Conservation (phyloP, 2,797 vertebrate genomes). For the Percopsis omiscomaycus region DNA sequence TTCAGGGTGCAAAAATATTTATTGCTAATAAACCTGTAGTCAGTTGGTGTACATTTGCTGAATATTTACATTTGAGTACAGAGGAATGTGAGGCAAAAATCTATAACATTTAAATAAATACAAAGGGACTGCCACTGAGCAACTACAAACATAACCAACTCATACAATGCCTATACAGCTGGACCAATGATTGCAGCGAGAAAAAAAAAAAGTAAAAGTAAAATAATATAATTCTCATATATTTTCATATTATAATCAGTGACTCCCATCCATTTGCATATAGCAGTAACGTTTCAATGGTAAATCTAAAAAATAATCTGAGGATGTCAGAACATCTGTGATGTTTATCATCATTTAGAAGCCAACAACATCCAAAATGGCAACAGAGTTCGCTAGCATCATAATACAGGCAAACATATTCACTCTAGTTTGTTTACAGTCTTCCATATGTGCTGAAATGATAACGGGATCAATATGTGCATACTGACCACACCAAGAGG, state of each 20-base stretch:
- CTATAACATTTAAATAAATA: constrained; percentile 84
- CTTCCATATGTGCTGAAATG: constrained; percentile 43
- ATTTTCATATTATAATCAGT: constrained; percentile 69
- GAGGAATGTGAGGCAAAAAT: constrained; percentile 78
- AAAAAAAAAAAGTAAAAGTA: constrained; percentile 42
- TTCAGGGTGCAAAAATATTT: constrained; percentile 89
- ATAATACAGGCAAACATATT: constrained; percentile 43
- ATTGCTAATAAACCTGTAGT: constrained; percentile 88
- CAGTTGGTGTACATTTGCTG: constrained; percentile 84
- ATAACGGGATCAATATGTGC: constrained; percentile 42
- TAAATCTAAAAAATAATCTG: constrained; percentile 17
- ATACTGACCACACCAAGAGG: constrained; percentile 47
- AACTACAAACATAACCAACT: constrained; percentile 75
- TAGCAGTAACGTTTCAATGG: constrained; percentile 43
- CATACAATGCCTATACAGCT: constrained; percentile 64
- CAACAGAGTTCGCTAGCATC: constrained; percentile 19
- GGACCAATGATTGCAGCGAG: constrained; percentile 68
- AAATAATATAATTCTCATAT: constrained; percentile 55
- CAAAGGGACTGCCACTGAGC: constrained; percentile 79
- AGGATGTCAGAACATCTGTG: constrained; percentile 43
- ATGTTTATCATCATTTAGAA: constrained; percentile 46
- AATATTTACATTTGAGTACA: constrained; percentile 87
- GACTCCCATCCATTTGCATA: constrained; percentile 53
- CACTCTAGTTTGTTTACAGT: constrained; percentile 33
- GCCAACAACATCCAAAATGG: constrained; percentile 30